phyloP scores from a whole-genome alignment of 2,888 invertebrate genomes.

The Aleiodes alternator region DNA sequence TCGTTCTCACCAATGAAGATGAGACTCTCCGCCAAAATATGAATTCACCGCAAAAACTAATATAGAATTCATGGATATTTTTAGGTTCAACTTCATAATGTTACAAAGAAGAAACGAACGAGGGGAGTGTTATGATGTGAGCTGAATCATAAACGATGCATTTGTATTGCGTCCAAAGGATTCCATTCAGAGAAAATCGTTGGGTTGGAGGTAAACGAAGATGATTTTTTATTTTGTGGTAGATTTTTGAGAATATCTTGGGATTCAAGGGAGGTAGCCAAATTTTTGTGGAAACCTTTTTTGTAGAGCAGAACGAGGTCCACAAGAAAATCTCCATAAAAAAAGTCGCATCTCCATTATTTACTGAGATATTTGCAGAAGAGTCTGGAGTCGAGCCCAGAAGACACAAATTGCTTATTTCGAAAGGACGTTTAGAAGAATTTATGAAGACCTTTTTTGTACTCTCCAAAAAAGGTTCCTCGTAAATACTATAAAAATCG shows the following conservation, averaged over 20 bases:
- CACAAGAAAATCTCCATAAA: too few species aligned
- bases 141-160: constrained; percentile 13
- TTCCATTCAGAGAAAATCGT: constrained; percentile 41
- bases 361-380: neutral
- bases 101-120: constrained; percentile 39
- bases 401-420: too few species aligned
- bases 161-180: constrained; percentile 19
- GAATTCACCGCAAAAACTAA: constrained; percentile 70
- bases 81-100: constrained; percentile 60
- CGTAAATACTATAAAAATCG: too few species aligned
- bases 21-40: constrained; percentile 66
- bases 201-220: constrained; percentile 44
- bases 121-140: constrained; percentile 38
- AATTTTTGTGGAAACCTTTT: neutral
- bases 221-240: neutral
- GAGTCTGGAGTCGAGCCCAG: neutral
- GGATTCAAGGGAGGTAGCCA: too few species aligned
- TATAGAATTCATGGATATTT: constrained; percentile 72
- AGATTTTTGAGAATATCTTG: neutral
- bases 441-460: too few species aligned
- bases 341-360: too few species aligned
- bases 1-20: constrained; percentile 39
- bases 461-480: too few species aligned
- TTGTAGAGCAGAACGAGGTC: too few species aligned
- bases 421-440: too few species aligned